Evolutionary conservation across 2,888 invertebrate genomes (phyloP), one percentile per base, ranked within the genome.

Genomic region (Cetonia aurata): DNA sequence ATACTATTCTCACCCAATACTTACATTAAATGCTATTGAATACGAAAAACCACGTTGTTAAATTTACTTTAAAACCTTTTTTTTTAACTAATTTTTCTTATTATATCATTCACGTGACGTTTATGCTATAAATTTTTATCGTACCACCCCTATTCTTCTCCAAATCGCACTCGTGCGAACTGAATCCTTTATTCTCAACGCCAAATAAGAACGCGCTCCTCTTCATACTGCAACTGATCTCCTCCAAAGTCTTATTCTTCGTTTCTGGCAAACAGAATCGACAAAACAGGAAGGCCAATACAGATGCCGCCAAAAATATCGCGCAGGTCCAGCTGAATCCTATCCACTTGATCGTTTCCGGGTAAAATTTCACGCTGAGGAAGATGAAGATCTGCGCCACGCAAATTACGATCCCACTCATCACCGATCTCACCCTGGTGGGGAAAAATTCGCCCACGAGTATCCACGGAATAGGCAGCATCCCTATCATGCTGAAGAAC

Each of bases 371-470:
- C 33, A 92, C 90, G 59, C 90, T 90, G 46, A 89, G 86, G 82
- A 93, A 93, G 42, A 92, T 91, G 12, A 92, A 86, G 1, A 90
- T 82, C 77, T 93, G 92, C 0, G 90, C 92, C 62, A 92, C 87
- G 69, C 91, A 91, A 0, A 92, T 89, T 0, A 92, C 91, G 0
- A 91, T 83, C 0, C 92, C 92, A 0, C 91, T 89, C 87, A 92
- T 89, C 0, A 91, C 88, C 0, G 92, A 91, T 75, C 92, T 85
- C 1, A 91, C 90, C 70, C 88, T 87, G 73, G 91, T 86, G 1
- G 92, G 91, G 77, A 92, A 92, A 52, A 92, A 80, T 78, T 92
- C 92, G 0, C 92, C 92, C 0, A 90, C 91, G 89, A 93, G 89
- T 33, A 92, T 89, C 91, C 92, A 92, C 0, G 92, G 92, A 3